These are phyloP conservation scores for Neodiprion pinetum DNA, from an alignment of 1,140 invertebrate species.

Conservation along the genomic window DNA sequence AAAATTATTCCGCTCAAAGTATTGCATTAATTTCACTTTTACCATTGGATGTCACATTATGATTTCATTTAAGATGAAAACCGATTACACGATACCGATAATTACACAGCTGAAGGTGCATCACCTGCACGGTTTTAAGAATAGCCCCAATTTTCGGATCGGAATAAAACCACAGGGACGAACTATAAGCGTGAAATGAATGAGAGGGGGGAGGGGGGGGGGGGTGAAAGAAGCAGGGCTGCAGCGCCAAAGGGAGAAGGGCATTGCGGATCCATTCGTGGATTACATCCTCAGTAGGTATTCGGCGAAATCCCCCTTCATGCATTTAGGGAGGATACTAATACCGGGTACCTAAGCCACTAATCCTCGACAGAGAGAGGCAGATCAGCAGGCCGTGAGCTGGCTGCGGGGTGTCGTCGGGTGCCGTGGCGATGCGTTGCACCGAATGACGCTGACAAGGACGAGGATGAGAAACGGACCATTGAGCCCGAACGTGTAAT, in stretches of 20 bases:
- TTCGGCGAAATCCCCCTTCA: too few species aligned
- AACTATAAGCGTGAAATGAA: not conserved
- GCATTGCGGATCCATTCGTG: not conserved
- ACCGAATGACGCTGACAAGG: not conserved
- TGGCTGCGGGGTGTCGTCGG: not conserved
- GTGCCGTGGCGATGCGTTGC: not conserved
- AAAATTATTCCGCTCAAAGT: too few species aligned
- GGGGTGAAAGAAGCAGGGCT: too few species aligned
- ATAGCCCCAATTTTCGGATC: too few species aligned
- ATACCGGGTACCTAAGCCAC: constrained; percentile 4
- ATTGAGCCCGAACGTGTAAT: constrained; percentile 39
- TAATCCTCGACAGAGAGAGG: not conserved
- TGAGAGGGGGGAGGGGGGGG: not conserved
- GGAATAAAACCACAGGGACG: too few species aligned
- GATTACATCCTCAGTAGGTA: not conserved
- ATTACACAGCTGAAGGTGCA: too few species aligned
- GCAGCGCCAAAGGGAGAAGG: not conserved
- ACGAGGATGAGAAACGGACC: not conserved
- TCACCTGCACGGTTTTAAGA: too few species aligned
- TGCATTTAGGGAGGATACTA: not conserved
- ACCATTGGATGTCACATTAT: too few species aligned
- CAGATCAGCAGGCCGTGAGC: not conserved
- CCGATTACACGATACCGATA: too few species aligned
- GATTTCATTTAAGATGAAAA: too few species aligned
- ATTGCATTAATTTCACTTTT: too few species aligned